These are phyloP conservation scores for Caenorhabditis inopinata DNA, from an alignment of 1,140 invertebrate genomes.

Conservation along the genomic window DNA sequence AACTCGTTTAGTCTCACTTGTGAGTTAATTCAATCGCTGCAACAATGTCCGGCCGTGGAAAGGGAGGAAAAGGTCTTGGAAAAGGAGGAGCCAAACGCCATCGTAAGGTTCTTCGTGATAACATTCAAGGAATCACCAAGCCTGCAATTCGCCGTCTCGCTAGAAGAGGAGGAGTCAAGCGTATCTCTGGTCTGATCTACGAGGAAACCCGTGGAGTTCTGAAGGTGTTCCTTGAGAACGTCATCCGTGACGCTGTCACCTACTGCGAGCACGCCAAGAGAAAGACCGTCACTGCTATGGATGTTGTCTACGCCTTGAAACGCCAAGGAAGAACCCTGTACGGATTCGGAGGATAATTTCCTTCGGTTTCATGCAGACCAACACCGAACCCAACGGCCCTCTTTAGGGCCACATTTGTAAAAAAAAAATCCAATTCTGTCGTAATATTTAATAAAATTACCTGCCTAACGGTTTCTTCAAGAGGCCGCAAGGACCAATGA, in stretches of 20 bases:
- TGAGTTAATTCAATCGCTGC: too few species aligned
- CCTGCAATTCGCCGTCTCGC: slow-evolving; percentile 73
- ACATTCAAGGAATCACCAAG: slow-evolving; percentile 76
- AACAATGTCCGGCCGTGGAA: slow-evolving; percentile 52
- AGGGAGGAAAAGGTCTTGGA: slow-evolving; percentile 74
- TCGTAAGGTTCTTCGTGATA: slow-evolving; percentile 72
- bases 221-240: slow-evolving; percentile 75
- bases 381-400: slow-evolving; percentile 53
- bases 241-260: slow-evolving; percentile 79
- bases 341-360: slow-evolving; percentile 70
- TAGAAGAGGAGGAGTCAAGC: slow-evolving; percentile 73
- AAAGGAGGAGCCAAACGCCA: slow-evolving; percentile 75
- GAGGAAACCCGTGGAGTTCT: slow-evolving; percentile 67
- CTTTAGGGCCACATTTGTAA: slow-evolving; percentile 54
- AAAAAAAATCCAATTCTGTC: too few species aligned
- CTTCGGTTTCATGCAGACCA: too few species aligned
- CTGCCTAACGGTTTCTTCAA: too few species aligned
- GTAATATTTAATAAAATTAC: too few species aligned
- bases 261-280: slow-evolving; percentile 79
- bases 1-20: background rate
- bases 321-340: slow-evolving; percentile 76
- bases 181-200: slow-evolving; percentile 76
- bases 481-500: too few species aligned
- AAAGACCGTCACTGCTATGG: slow-evolving; percentile 81
- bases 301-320: slow-evolving; percentile 81